Evolutionary conservation across 2,888 invertebrate genomes (phyloP).

Genomic region (Drosophila tanythrix): DNA sequence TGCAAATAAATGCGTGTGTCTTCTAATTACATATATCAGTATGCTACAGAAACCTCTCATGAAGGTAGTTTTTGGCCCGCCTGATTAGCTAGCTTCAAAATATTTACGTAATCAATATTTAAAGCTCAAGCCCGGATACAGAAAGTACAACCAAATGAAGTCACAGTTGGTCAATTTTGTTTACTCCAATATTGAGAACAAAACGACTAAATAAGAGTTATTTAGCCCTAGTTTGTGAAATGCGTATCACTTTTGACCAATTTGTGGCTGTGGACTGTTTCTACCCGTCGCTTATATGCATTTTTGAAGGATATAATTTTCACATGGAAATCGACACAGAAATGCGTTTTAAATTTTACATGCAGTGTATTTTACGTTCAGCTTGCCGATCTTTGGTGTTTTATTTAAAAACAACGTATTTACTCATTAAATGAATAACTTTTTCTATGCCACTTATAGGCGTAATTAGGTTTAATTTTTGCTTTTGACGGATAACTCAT

Average conservation of each 20-base stretch:
- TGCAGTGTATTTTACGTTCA: not conserved
- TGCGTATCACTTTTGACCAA: not conserved
- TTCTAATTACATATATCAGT: not conserved
- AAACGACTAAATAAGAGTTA: too few relatives aligned
- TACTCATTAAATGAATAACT: not conserved
- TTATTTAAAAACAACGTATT: not conserved
- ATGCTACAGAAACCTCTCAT: not conserved
- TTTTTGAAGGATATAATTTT: not conserved
- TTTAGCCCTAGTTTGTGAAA: not conserved
- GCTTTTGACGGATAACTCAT: not conserved
- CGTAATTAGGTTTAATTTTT: not conserved
- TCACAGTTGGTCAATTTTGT: not conserved
- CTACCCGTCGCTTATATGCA: accelerated
- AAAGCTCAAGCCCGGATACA: not conserved
- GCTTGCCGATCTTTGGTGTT: not conserved
- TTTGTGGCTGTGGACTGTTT: not conserved
- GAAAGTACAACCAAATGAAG: not conserved
- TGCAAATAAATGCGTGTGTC: too few relatives aligned
- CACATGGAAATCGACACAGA: not conserved
- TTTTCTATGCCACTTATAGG: not conserved
- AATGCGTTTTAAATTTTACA: not conserved
- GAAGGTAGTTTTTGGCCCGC: not conserved
- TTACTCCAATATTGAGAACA: not conserved
- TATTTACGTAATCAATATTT: not conserved
- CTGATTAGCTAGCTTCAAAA: not conserved